Conservation (phyloP, 2,888 invertebrate genomes). For the Drosophila barbarae region DNA sequence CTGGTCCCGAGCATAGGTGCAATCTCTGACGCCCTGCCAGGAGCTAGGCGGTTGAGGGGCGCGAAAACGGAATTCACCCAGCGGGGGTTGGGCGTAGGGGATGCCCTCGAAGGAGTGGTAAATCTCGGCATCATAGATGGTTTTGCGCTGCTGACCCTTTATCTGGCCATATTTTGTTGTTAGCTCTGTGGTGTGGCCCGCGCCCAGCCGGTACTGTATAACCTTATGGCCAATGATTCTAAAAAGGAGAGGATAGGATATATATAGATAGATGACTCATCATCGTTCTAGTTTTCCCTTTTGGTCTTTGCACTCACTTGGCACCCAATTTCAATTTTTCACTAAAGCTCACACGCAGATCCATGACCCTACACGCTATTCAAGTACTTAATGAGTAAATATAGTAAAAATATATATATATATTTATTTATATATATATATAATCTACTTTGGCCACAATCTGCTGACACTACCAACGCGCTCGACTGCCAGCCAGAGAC, state of each 20-base stretch:
- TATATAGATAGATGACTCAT: conserved; percentile 26
- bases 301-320: conserved; percentile 28
- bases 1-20: conserved; percentile 69
- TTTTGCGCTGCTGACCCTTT: conserved; percentile 67
- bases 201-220: conserved; percentile 62
- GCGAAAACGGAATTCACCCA: conserved; percentile 75
- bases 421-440: background rate
- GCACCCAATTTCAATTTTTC: conserved; percentile 34
- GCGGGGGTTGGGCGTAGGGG: conserved; percentile 77
- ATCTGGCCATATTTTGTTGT: conserved; percentile 71
- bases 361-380: conserved; percentile 14
- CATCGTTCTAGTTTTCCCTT: background rate
- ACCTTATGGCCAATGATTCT: conserved; percentile 67
- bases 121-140: conserved; percentile 58
- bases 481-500: conserved; percentile 53
- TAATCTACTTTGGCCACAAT: conserved; percentile 13
- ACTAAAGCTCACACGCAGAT: conserved; percentile 30
- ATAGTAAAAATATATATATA: background rate
- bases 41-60: conserved; percentile 78
- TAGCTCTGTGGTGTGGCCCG: conserved; percentile 63
- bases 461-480: conserved; percentile 50
- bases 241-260: conserved; percentile 11
- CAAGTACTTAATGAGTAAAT: conserved; percentile 1
- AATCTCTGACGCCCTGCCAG: conserved; percentile 80
- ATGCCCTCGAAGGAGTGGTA: conserved; percentile 77